Conservation (phyloP, 2,888 invertebrate species). For the Xylocampa areola region DNA sequence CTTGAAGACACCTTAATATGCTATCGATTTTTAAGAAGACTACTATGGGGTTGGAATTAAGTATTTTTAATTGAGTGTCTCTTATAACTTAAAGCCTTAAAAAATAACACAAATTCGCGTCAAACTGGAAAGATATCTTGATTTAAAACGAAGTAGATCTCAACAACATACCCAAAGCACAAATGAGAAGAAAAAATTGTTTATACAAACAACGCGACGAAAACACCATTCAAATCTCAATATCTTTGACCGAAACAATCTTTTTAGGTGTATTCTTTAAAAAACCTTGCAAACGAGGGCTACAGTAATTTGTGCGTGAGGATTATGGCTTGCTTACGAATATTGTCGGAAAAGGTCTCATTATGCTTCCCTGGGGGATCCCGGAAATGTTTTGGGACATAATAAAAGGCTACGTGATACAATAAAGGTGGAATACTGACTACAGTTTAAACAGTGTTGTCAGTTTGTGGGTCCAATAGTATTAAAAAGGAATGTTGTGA, state of each 20-base stretch:
- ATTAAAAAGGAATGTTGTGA: conserved; percentile 20
- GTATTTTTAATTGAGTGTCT: no score
- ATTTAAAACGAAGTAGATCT: background rate
- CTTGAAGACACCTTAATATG: no score
- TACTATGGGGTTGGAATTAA: no score
- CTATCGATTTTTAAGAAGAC: no score
- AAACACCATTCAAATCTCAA: conserved; percentile 40
- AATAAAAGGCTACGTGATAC: conserved; percentile 56
- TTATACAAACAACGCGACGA: conserved; percentile 11
- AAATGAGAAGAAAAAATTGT: conserved; percentile 19
- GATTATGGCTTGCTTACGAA: conserved; percentile 51
- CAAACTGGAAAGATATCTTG: background rate
- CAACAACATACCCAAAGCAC: background rate
- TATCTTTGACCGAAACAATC: conserved; percentile 22
- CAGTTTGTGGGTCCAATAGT: conserved; percentile 6
- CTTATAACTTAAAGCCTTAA: background rate
- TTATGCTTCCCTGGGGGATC: conserved; percentile 42
- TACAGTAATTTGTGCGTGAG: conserved; percentile 36
- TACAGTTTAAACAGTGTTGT: conserved; percentile 34
- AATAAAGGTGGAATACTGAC: conserved; percentile 41
- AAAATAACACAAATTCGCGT: background rate
- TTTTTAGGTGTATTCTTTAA: conserved; percentile 35
- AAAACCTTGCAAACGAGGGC: conserved; percentile 32
- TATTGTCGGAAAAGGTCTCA: conserved; percentile 49
- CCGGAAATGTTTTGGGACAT: conserved; percentile 49